phyloP scores from a whole-genome alignment of 2,797 vertebrate genomes.

The Mormyrops boulengeri region DNA sequence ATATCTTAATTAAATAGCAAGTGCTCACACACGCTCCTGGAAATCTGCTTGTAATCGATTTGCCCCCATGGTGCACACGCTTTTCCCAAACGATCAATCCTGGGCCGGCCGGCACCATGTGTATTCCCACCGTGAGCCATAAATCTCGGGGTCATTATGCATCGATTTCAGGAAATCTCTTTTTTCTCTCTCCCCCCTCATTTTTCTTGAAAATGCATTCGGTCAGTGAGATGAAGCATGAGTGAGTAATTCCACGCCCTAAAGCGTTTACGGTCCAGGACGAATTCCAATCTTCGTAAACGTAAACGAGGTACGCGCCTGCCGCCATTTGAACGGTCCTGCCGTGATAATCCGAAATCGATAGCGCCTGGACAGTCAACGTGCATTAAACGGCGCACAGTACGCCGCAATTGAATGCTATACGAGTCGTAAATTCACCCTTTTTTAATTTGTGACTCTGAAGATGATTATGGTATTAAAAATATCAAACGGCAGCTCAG shows the following conservation, averaged over 20 bases:
- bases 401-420: background rate
- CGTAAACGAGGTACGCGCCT: slow-evolving; percentile 46
- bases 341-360: slow-evolving; percentile 38
- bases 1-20: slow-evolving; percentile 63
- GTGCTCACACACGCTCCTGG: slow-evolving; percentile 57
- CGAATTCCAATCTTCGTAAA: slow-evolving; percentile 43
- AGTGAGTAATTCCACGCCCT: slow-evolving; percentile 18
- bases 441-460: background rate
- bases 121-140: slow-evolving; percentile 61
- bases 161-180: slow-evolving; percentile 61
- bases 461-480: background rate
- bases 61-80: slow-evolving; percentile 50
- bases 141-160: slow-evolving; percentile 61
- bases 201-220: slow-evolving; percentile 54
- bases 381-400: background rate
- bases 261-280: slow-evolving; percentile 39
- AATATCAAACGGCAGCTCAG: background rate
- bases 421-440: background rate
- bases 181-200: slow-evolving; percentile 31
- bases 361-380: slow-evolving; percentile 33
- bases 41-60: slow-evolving; percentile 73
- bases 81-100: slow-evolving; percentile 67
- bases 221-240: slow-evolving; percentile 32
- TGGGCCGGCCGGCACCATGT: slow-evolving; percentile 52
- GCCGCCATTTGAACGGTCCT: slow-evolving; percentile 45